A percentile compares a stretch with the other conserved stretches of the same genome.
Evolutionary conservation across 2,113 vertebrate genomes (phyloP).

Genomic region (Pelvicachromis taeniatus): DNA sequence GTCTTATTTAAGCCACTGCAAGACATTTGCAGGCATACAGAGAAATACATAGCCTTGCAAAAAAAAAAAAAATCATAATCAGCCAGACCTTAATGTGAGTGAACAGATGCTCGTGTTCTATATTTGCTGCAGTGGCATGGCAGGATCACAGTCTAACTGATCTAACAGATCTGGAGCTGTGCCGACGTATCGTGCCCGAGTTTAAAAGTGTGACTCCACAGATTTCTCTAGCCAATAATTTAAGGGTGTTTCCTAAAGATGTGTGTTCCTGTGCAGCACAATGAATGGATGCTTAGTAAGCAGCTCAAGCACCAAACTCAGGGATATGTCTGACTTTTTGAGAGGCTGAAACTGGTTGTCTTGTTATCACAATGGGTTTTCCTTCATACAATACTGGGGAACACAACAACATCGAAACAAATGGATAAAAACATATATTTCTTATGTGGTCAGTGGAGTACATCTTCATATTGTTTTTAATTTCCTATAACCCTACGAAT

Average conservation of each 20-base stretch:
- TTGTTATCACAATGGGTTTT: background rate
- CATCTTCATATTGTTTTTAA: background rate
- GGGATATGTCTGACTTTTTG: background rate
- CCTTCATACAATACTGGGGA: background rate
- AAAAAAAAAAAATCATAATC: background rate
- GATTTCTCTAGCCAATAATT: background rate
- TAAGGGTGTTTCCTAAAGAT: background rate
- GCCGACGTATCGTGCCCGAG: background rate
- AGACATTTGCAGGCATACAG: background rate
- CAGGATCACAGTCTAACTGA: background rate
- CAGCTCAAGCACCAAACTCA: background rate
- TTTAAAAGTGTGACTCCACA: background rate
- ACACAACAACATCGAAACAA: background rate
- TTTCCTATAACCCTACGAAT: constrained; percentile 8
- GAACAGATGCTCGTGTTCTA: constrained; percentile 32
- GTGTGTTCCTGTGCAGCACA: background rate
- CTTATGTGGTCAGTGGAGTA: background rate
- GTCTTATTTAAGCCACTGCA: background rate
- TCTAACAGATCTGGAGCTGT: background rate
- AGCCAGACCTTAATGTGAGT: background rate
- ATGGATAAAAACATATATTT: background rate
- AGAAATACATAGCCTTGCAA: background rate
- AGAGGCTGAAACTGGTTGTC: background rate
- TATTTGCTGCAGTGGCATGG: background rate
- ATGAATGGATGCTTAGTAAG: background rate